Conservation (phyloP, 2,888 invertebrate species). For the Spilarctia lutea region DNA sequence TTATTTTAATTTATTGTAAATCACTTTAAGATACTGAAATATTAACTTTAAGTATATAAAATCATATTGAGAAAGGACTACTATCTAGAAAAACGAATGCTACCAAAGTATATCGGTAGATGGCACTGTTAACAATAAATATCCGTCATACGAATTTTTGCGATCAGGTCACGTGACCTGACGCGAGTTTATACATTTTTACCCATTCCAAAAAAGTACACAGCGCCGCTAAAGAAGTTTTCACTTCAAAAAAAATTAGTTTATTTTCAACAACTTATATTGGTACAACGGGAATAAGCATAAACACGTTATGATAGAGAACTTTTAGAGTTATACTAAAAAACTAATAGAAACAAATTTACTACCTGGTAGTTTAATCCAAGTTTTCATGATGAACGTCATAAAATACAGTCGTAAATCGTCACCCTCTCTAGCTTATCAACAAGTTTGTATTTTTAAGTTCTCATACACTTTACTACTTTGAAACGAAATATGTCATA, state of each 20-base stretch:
- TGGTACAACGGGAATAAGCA: not conserved
- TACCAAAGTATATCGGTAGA: too few species aligned
- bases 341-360: conserved; percentile 10
- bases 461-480: not conserved
- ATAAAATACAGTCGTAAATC: conserved; percentile 21
- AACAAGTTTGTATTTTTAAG: conserved; percentile 4
- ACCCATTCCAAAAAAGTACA: too few species aligned
- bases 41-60: too few species aligned
- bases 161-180: too few species aligned
- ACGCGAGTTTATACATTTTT: too few species aligned
- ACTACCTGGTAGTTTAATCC: conserved; percentile 11
- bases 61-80: too few species aligned
- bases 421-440: conserved; percentile 7
- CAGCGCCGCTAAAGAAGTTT: too few species aligned
- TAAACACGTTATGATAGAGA: not conserved
- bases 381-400: conserved; percentile 15
- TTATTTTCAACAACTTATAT: not conserved
- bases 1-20: too few species aligned
- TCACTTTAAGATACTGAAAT: too few species aligned
- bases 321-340: conserved; percentile 5
- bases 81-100: too few species aligned
- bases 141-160: too few species aligned
- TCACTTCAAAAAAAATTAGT: not conserved
- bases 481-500: not conserved
- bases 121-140: too few species aligned